Conservation (phyloP, 2,797 vertebrate species). For the Oreochromis mossambicus region DNA sequence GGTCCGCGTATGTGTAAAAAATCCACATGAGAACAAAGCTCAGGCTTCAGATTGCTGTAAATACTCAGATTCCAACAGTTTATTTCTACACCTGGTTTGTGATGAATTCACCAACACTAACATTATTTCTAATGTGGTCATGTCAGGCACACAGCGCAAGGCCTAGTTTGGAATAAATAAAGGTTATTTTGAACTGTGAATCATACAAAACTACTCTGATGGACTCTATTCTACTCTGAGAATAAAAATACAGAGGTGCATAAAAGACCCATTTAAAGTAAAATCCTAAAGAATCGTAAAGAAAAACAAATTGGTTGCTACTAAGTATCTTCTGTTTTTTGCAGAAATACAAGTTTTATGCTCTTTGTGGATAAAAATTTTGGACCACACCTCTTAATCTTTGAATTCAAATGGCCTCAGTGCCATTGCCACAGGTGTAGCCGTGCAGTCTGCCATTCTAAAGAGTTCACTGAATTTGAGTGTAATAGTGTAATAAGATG, state of each 20-base stretch:
- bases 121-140: not conserved
- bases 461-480: not conserved
- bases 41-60: not conserved
- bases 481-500: not conserved
- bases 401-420: not conserved
- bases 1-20: not conserved
- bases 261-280: not conserved
- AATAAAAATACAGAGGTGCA: not conserved
- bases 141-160: not conserved
- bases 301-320: not conserved
- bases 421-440: not conserved
- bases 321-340: not conserved
- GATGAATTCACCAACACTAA: not conserved
- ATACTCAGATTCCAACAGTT: not conserved
- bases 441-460: not conserved
- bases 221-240: not conserved
- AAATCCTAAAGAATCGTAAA: not conserved
- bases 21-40: not conserved
- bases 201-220: not conserved
- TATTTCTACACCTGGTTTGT: not conserved
- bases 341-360: not conserved
- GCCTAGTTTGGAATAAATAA: not conserved
- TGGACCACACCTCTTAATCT: not conserved
- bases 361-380: not conserved
- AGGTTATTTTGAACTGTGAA: not conserved